A percentile compares a stretch with the other conserved stretches of the same genome.
phyloP scores from a whole-genome alignment of 2,797 vertebrate species.

The Pterois miles region DNA sequence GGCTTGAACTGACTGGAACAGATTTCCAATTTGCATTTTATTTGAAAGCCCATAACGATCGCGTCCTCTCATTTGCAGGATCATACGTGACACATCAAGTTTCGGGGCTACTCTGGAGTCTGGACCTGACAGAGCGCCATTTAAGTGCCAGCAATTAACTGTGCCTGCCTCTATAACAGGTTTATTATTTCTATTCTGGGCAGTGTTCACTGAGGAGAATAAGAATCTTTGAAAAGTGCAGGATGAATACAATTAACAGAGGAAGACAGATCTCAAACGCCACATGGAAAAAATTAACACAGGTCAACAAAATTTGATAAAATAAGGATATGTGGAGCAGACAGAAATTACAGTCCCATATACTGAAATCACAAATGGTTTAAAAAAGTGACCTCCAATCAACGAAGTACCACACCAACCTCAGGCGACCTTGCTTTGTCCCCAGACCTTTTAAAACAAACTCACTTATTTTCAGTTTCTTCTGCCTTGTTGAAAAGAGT shows the following conservation, averaged over 20 bases:
- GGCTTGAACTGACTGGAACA: constrained; percentile 68
- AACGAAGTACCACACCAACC: not conserved
- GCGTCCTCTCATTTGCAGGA: constrained; percentile 48
- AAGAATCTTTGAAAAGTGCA: not conserved
- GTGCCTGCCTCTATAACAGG: not conserved
- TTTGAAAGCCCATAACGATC: constrained; percentile 59
- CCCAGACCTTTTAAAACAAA: constrained; percentile 1
- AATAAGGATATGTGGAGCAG: not conserved
- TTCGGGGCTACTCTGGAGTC: constrained; percentile 13
- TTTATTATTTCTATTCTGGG: not conserved
- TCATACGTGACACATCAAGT: constrained; percentile 49
- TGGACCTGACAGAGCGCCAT: not conserved
- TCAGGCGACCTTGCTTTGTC: not conserved
- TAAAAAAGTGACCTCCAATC: not conserved
- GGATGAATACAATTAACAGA: not conserved
- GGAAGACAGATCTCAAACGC: not conserved
- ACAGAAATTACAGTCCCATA: not conserved
- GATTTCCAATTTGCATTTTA: constrained; percentile 79
- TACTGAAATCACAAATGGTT: not conserved
- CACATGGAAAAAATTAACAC: not conserved
- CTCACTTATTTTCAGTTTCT: not conserved
- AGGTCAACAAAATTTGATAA: not conserved
- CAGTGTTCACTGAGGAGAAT: not conserved
- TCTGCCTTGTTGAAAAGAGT: not conserved
- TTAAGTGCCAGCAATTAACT: not conserved